Percentiles rank a stretch among this genome's conserved stretches.
Conservation (phyloP, 2,113 vertebrate species). For the Mormoops blainvillei region DNA sequence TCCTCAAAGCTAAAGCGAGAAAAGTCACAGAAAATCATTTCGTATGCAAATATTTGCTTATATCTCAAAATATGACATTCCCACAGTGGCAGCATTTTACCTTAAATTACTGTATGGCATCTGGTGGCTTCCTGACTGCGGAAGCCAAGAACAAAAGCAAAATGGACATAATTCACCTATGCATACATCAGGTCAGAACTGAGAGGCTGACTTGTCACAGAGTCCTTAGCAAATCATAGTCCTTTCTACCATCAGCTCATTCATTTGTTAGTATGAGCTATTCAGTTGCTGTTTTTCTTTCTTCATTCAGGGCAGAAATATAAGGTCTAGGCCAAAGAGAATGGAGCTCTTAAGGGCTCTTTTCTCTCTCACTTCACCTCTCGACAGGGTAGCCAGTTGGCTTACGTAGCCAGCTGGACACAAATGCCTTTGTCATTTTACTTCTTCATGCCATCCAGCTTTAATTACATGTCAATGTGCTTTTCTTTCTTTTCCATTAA, state of each 20-base stretch:
- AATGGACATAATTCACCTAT: slow-evolving; percentile 50
- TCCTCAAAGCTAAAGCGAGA: neutral
- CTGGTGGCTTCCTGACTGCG: neutral
- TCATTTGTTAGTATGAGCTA: slow-evolving; percentile 54
- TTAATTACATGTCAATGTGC: neutral
- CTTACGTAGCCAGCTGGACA: slow-evolving; percentile 26
- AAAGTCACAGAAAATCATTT: slow-evolving; percentile 32
- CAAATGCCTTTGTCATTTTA: slow-evolving; percentile 50
- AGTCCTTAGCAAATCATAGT: slow-evolving; percentile 22
- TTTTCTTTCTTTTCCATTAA: slow-evolving; percentile 51
- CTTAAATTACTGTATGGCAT: neutral
- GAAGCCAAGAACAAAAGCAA: slow-evolving; percentile 51
- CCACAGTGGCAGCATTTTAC: neutral
- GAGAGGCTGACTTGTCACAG: slow-evolving; percentile 41
- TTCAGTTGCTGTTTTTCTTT: slow-evolving; percentile 40
- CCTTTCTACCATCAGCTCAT: slow-evolving; percentile 41
- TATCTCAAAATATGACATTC: slow-evolving; percentile 36
- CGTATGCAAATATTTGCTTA: slow-evolving; percentile 41
- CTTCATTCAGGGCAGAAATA: slow-evolving; percentile 42
- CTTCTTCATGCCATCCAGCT: slow-evolving; percentile 29
- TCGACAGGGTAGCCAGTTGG: slow-evolving; percentile 45
- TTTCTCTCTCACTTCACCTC: slow-evolving; percentile 46
- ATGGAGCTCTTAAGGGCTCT: slow-evolving; percentile 38
- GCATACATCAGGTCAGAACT: slow-evolving; percentile 23
- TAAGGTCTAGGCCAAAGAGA: slow-evolving; percentile 50